Evolutionary conservation across 2,797 vertebrate genomes (phyloP).

Genomic region (Brachyalestes nurse): DNA sequence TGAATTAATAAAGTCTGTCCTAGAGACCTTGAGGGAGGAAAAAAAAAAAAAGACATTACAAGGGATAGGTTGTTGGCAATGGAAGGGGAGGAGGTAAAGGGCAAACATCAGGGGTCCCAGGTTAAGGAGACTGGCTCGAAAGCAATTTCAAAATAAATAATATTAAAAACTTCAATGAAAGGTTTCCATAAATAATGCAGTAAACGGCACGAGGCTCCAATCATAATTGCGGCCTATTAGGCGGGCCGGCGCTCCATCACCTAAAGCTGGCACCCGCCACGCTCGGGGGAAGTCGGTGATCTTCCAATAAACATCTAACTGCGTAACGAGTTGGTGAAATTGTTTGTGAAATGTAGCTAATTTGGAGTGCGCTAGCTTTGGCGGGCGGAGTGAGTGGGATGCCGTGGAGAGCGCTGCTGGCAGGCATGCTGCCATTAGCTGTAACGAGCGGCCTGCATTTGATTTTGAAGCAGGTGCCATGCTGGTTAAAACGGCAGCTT

Average conservation of each 20-base stretch:
- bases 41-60: slow-evolving; percentile 56
- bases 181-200: slow-evolving; percentile 55
- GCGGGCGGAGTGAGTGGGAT: slow-evolving; percentile 64
- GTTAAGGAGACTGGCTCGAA: slow-evolving; percentile 31
- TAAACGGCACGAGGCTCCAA: slow-evolving; percentile 45
- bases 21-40: slow-evolving; percentile 53
- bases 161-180: slow-evolving; percentile 46
- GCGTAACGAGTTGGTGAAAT: slow-evolving; percentile 77
- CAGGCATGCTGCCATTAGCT: slow-evolving; percentile 73
- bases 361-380: slow-evolving; percentile 70
- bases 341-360: slow-evolving; percentile 81
- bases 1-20: slow-evolving; percentile 73
- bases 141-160: slow-evolving; percentile 40
- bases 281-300: slow-evolving; percentile 67
- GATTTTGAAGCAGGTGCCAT: slow-evolving; percentile 80
- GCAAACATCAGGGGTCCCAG: slow-evolving; percentile 33
- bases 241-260: slow-evolving; percentile 68
- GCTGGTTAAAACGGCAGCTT: slow-evolving; percentile 74
- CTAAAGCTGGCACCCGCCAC: slow-evolving; percentile 65
- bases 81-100: slow-evolving; percentile 48
- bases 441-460: slow-evolving; percentile 79
- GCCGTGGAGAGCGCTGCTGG: slow-evolving; percentile 69
- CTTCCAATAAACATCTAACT: slow-evolving; percentile 80
- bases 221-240: slow-evolving; percentile 73
- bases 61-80: slow-evolving; percentile 1